phyloP scores from a whole-genome alignment of 2,888 invertebrate species.

The Julus scanicus region DNA sequence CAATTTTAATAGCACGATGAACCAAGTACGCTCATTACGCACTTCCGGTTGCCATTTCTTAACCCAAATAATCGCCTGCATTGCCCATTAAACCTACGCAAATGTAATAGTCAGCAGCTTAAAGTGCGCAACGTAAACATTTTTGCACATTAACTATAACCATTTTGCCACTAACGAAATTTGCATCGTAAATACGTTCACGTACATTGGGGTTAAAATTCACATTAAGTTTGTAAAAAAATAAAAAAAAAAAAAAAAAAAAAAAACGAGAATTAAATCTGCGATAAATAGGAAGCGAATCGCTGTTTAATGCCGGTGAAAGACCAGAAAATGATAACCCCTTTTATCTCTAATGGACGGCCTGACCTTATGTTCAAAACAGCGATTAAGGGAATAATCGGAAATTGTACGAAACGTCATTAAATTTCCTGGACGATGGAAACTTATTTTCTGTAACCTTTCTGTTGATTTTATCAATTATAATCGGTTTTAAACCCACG shows the following conservation, averaged over 20 bases:
- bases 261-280: not conserved
- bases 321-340: not conserved
- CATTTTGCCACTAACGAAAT: slow-evolving; percentile 20
- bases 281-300: not conserved
- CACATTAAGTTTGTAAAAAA: not conserved
- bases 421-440: not conserved
- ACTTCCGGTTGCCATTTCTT: not conserved
- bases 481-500: too few relatives aligned
- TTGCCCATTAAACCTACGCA: not conserved
- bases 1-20: not conserved
- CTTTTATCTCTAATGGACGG: not conserved
- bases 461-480: too few relatives aligned
- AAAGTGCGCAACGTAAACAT: not conserved
- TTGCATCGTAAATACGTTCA: not conserved
- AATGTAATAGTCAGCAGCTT: not conserved
- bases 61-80: not conserved
- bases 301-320: not conserved
- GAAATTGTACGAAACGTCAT: not conserved
- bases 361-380: not conserved
- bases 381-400: not conserved
- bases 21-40: not conserved
- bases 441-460: not conserved
- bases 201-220: slow-evolving; percentile 3
- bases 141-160: not conserved
- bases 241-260: too few relatives aligned